Conservation (phyloP, 2,113 vertebrate species). For the Leucosticte australis region DNA sequence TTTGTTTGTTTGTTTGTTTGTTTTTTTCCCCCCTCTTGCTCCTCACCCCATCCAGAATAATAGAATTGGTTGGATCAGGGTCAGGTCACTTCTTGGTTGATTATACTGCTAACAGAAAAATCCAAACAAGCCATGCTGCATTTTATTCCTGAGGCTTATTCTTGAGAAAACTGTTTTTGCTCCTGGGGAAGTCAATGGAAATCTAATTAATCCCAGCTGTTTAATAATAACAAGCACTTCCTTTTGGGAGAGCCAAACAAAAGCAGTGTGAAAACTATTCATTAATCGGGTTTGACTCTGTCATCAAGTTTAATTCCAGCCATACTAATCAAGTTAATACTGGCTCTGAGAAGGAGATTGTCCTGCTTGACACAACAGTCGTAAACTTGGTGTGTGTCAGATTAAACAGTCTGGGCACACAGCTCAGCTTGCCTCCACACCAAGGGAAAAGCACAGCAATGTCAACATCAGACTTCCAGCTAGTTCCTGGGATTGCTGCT, state of each 20-base stretch:
- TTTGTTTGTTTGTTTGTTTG: too few species aligned
- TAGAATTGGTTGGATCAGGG: not conserved
- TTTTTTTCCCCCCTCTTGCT: not conserved
- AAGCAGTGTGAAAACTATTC: conserved; percentile 9
- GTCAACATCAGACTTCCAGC: accelerated
- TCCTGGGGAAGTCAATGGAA: conserved; percentile 20
- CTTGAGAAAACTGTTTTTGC: conserved; percentile 24
- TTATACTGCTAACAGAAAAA: not conserved
- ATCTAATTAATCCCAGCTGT: conserved; percentile 39
- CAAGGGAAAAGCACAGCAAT: not conserved
- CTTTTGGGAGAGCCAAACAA: conserved; percentile 1
- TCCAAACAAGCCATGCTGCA: not conserved
- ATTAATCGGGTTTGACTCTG: conserved; percentile 22
- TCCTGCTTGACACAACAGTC: not conserved
- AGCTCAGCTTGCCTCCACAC: not conserved
- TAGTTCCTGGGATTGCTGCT: not conserved
- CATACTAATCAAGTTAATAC: not conserved
- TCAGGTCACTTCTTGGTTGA: not conserved
- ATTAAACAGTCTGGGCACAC: not conserved
- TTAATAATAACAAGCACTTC: conserved; percentile 29
- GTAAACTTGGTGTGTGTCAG: not conserved
- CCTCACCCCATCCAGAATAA: not conserved
- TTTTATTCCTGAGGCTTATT: not conserved
- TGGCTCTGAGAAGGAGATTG: not conserved
- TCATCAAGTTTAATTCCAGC: not conserved